Evolutionary conservation across 2,888 invertebrate genomes (phyloP), one percentile per base, ranked within the genome.

Genomic region (Bibio marci): DNA sequence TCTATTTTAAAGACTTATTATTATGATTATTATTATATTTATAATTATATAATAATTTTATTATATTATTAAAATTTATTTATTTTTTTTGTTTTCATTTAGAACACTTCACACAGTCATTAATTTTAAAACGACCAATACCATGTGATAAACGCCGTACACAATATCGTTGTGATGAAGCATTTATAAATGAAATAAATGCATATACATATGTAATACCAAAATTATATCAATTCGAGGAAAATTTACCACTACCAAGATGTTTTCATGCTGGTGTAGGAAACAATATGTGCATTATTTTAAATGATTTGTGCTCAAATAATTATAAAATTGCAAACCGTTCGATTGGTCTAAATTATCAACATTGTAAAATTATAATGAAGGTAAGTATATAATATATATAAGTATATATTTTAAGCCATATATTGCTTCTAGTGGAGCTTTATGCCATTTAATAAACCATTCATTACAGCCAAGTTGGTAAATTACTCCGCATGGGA

Each of bases 101-200:
- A n/a, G n/a, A n/a, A n/a, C n/a, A n/a, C n/a, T n/a, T n/a, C n/a
- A n/a, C n/a, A n/a, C n/a, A n/a, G 26, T 45, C 56, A 3, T 44
- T 59, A n/a, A 59, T 60, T 28, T 48, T 60, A 12, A 60, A 60
- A 42, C 49, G 59, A 12, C 59, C 58, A 48, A 58, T 60, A 37
- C 44, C 53, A 13, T 58, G 55, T 39, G 47, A 48, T 37, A 54
- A 56, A 1, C 53, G 60, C 2, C 54, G 59, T 2, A 50, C 54
- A 42, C 50, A 59, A 0, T 60, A 53, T 41, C 54, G 59, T 22
- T 60, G 60, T 41, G 53, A 54, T 30, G 56, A 56, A 42, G 60
- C 60, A 1, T 60, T 59, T 38, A 42, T 37, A 22, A 60, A 60
- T 45, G 60, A 60, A 46, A 59, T 59, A 22, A 50, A 49, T 22